These are phyloP conservation scores for Babyrousa celebensis DNA, from an alignment of 2,797 vertebrate species.

Conservation along the genomic window DNA sequence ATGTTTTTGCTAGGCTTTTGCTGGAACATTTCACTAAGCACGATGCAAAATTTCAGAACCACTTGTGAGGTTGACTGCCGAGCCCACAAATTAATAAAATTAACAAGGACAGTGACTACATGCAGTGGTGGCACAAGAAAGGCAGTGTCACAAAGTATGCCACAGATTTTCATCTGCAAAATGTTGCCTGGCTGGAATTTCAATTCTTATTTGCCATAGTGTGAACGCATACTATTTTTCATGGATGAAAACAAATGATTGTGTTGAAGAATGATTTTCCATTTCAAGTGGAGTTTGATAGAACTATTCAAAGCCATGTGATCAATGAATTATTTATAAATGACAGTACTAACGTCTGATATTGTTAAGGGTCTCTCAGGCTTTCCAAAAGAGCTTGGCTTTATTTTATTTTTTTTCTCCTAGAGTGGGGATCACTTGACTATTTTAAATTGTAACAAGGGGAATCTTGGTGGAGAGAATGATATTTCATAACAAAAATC, in stretches of 20 bases:
- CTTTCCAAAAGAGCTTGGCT: conserved; percentile 18
- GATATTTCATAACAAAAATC: conserved; percentile 63
- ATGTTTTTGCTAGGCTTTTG: conserved; percentile 13
- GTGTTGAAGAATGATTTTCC: conserved; percentile 84
- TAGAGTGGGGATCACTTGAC: conserved; percentile 48
- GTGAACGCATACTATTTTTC: conserved; percentile 69
- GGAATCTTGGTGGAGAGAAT: conserved; percentile 53
- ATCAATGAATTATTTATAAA: conserved; percentile 81
- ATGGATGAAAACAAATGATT: conserved; percentile 84
- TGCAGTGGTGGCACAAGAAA: not conserved
- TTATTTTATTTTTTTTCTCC: conserved; percentile 24
- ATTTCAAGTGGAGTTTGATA: conserved; percentile 79
- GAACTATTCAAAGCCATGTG: conserved; percentile 81
- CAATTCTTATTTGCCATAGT: conserved; percentile 75
- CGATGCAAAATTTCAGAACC: conserved; percentile 49
- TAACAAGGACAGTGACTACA: conserved; percentile 29
- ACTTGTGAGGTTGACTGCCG: not conserved
- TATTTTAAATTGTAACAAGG: conserved; percentile 79
- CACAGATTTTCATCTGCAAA: conserved; percentile 52
- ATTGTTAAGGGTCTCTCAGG: conserved; percentile 68
- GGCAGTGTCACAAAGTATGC: not conserved
- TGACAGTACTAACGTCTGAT: not conserved
- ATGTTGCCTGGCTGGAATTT: conserved; percentile 70
- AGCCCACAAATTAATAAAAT: conserved; percentile 65
- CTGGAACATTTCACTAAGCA: conserved; percentile 5